These are phyloP conservation scores for Trachythela sp. DNA, from an alignment of 64 coral and sea anemone species.

Conservation along the genomic window DNA sequence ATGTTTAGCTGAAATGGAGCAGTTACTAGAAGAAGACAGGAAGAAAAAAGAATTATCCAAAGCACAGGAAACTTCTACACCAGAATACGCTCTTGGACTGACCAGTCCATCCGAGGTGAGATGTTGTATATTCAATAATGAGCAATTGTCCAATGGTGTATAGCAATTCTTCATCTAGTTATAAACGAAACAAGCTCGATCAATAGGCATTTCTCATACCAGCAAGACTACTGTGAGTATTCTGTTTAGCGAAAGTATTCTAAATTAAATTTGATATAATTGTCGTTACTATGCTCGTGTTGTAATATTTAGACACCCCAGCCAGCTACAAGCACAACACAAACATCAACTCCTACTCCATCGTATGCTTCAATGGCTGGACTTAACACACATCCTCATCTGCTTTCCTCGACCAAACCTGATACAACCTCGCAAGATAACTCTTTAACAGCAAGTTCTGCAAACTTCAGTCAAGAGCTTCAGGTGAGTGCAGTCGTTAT, in stretches of 20 bases:
- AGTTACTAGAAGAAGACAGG: slow-evolving; percentile 71
- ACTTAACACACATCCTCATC: background rate
- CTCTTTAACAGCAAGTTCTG: slow-evolving; percentile 25
- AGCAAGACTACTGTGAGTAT: too few relatives aligned
- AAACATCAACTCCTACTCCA: background rate
- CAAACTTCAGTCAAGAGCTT: slow-evolving; percentile 10
- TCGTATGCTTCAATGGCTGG: slow-evolving; percentile 18
- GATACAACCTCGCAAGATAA: slow-evolving; percentile 38
- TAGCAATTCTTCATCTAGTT: too few relatives aligned
- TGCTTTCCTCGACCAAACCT: background rate
- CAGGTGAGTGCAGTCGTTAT: background rate
- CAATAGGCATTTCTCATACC: too few relatives aligned
- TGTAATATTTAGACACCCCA: background rate
- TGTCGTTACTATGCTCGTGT: background rate
- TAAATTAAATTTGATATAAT: too few relatives aligned
- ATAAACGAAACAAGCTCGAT: too few relatives aligned
- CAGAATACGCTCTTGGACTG: slow-evolving; percentile 88
- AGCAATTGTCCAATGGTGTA: too few relatives aligned
- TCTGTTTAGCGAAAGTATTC: too few relatives aligned
- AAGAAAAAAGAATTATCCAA: slow-evolving; percentile 83
- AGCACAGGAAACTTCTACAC: slow-evolving; percentile 63
- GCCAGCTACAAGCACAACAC: background rate
- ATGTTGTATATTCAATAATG: too few relatives aligned
- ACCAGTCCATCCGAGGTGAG: slow-evolving; percentile 52
- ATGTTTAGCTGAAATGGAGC: background rate